Percentiles rank a stretch among this genome's conserved stretches.
Evolutionary conservation across 2,888 invertebrate genomes (phyloP).

Genomic region (Megalurothrips usitatus): DNA sequence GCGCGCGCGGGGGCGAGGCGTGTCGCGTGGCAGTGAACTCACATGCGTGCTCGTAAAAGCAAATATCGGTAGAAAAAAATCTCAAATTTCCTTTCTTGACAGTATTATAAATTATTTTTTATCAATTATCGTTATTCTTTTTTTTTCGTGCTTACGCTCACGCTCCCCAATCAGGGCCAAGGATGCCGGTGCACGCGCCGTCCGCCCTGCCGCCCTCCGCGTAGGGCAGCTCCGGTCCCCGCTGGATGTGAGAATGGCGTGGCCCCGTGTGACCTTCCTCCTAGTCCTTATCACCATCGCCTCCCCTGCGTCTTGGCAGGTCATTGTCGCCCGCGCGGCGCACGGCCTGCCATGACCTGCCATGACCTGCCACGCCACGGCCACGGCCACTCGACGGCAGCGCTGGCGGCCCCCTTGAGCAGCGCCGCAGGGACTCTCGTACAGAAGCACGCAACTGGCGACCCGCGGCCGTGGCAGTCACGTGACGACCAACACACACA

Average conservation of each 20-base stretch:
- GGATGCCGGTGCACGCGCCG: neutral
- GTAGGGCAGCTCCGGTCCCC: neutral
- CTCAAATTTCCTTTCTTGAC: no score
- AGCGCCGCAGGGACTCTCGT: neutral
- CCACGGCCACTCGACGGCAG: no score
- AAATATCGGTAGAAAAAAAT: no score
- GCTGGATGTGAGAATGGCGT: slow-evolving; percentile 14
- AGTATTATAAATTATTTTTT: no score
- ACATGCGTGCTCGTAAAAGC: no score
- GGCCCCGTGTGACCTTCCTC: neutral
- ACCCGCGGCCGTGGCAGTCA: neutral
- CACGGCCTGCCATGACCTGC: neutral
- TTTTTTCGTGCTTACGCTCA: neutral
- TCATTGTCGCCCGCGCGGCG: slow-evolving; percentile 2
- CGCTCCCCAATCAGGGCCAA: neutral
- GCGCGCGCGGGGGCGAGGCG: no score
- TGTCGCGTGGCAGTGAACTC: no score
- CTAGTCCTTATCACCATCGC: neutral
- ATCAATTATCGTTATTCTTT: neutral
- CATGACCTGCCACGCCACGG: neutral
- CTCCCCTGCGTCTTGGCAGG: neutral
- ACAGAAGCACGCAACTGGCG: neutral
- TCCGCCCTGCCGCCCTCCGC: neutral
- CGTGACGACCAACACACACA: neutral
- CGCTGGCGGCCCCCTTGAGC: neutral